Percentiles rank a stretch among this genome's conserved stretches.
Evolutionary conservation across 2,888 invertebrate genomes (phyloP).

Genomic region (Trisateles emortualis): DNA sequence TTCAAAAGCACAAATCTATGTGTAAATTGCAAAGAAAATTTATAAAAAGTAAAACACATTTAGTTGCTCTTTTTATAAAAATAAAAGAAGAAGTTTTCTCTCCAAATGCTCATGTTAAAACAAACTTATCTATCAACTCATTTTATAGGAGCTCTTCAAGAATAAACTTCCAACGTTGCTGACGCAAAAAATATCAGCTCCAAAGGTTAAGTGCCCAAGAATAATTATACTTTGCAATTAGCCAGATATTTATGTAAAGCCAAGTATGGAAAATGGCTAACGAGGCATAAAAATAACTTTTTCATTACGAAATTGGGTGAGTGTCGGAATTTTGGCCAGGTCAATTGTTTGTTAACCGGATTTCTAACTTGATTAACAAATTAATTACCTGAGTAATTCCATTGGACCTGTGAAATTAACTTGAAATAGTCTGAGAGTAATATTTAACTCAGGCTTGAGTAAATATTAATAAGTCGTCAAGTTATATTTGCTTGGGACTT

Average conservation of each 20-base stretch:
- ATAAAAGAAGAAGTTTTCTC: background rate
- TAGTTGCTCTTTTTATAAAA: background rate
- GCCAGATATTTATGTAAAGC: constrained; percentile 25
- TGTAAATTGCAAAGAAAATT: too few relatives aligned
- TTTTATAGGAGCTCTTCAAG: constrained; percentile 17
- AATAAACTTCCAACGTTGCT: constrained; percentile 22
- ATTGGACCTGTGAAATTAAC: constrained; percentile 61
- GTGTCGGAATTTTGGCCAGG: constrained; percentile 52
- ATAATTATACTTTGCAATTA: constrained; percentile 30
- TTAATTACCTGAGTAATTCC: constrained; percentile 64
- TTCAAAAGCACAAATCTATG: too few relatives aligned
- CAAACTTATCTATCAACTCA: constrained; percentile 1
- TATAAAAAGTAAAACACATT: too few relatives aligned
- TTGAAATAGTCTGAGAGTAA: constrained; percentile 54
- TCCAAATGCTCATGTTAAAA: background rate
- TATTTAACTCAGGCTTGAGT: constrained; percentile 50
- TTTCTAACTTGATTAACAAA: constrained; percentile 68
- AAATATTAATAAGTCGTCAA: constrained; percentile 45
- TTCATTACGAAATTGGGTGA: constrained; percentile 47
- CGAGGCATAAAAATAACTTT: constrained; percentile 52
- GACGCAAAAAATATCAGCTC: constrained; percentile 28
- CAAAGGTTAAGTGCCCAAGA: constrained; percentile 15
- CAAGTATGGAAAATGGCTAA: constrained; percentile 33
- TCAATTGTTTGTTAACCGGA: constrained; percentile 63
- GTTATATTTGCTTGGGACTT: constrained; percentile 37